Evolutionary conservation across 2,888 invertebrate species (phyloP).

Genomic region (Volucella bombylans): DNA sequence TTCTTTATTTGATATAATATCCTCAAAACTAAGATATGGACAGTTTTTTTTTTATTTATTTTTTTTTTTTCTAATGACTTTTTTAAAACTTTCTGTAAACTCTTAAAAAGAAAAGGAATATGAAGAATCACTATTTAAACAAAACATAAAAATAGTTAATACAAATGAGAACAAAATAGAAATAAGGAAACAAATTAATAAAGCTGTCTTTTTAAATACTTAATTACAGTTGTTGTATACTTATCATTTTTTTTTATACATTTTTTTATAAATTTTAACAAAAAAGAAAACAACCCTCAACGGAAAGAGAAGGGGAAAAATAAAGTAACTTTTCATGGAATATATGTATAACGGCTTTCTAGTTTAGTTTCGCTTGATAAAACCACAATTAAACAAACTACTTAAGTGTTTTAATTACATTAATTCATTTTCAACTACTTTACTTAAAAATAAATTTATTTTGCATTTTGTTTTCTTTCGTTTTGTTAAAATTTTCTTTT

Average conservation of each 20-base stretch:
- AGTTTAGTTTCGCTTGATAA: neutral
- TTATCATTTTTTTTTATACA: neutral
- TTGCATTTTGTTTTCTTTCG: conserved; percentile 1
- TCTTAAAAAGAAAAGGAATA: conserved; percentile 41
- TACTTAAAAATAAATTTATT: conserved; percentile 53
- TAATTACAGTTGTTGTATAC: conserved; percentile 54
- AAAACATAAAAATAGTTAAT: conserved; percentile 30
- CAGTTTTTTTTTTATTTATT: conserved; percentile 44
- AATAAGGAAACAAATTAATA: conserved; percentile 55
- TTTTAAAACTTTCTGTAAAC: conserved; percentile 3
- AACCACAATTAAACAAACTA: conserved; percentile 17
- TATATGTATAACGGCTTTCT: too few relatives aligned
- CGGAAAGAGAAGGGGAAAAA: conserved; percentile 15
- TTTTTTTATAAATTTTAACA: conserved; percentile 29
- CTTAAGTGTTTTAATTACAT: conserved; percentile 19
- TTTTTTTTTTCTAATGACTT: conserved; percentile 20
- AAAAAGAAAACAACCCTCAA: conserved; percentile 13
- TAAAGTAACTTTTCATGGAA: conserved; percentile 43
- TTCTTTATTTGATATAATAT: conserved; percentile 71
- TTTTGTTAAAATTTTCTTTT: conserved; percentile 39
- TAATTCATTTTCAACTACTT: conserved; percentile 17
- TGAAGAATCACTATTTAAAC: conserved; percentile 31
- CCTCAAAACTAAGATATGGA: conserved; percentile 72
- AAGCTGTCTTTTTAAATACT: conserved; percentile 64
- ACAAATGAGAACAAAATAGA: conserved; percentile 3